phyloP scores from a whole-genome alignment of 1,140 invertebrate species.

The Micrasema minimum region DNA sequence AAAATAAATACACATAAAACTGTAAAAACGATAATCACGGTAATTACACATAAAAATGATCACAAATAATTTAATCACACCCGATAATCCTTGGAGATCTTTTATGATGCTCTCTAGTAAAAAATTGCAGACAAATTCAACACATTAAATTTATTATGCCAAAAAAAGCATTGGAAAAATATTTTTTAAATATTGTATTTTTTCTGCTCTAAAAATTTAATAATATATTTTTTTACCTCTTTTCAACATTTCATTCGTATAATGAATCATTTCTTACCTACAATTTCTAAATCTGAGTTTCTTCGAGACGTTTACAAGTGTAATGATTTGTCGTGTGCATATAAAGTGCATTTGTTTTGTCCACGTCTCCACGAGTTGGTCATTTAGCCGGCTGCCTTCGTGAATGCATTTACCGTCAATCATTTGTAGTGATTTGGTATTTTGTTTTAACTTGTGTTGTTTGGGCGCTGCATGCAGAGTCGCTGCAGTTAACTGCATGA shows the following conservation, averaged over 20 bases:
- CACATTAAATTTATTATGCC: background rate
- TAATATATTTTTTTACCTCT: background rate
- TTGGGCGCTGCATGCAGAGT: background rate
- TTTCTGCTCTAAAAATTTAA: background rate
- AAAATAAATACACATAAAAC: no score
- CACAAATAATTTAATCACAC: no score
- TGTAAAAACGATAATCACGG: no score
- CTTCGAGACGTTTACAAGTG: background rate
- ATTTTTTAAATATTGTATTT: no score
- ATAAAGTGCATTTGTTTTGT: background rate
- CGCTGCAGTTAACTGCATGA: background rate
- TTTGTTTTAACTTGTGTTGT: constrained; percentile 17
- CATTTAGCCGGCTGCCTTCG: constrained; percentile 4
- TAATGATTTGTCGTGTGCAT: constrained; percentile 12
- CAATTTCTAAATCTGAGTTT: background rate
- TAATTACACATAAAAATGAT: no score
- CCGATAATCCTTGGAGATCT: no score
- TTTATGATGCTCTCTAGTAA: no score
- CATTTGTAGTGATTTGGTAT: constrained; percentile 21
- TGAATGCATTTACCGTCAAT: constrained; percentile 22
- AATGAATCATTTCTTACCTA: background rate
- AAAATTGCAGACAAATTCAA: no score
- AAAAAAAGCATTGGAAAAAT: background rate
- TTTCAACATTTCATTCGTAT: background rate
- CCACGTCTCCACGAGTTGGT: background rate